Evolutionary conservation across 2,113 vertebrate genomes (phyloP), one percentile per base, ranked within the genome.

Genomic region (Platycercus adscitus): DNA sequence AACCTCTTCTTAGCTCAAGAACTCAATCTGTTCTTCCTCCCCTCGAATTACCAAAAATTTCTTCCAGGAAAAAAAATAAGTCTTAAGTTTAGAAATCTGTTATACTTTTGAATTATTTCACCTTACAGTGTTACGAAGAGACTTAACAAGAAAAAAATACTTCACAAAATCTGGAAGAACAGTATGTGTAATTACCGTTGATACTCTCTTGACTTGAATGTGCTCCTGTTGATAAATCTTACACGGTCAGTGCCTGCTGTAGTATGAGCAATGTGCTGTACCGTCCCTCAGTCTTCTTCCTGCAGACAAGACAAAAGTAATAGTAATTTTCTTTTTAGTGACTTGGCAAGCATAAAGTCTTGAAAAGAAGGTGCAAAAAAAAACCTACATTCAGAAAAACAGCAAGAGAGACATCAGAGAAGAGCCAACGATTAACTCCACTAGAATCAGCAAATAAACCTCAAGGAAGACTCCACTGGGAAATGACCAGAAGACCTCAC

Each of bases 271-370:
- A 69, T 0, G 39, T 28, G 64, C 58, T 63, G 24, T 66, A 23
- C 76, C 75, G 85, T n/a, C 80, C 70, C 86, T 90, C 85, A n/a
- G 31, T 37, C 93, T 89, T 96, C 95, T 63, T 71, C 33, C 95
- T 96, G 78, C 52, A 58, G 25, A 19, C 29, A 86, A 73, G 49
- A 71, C 43, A 77, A 24, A 9, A 28, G 23, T 4, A 33, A 64
- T 2, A 35, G n/a, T 10, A 11, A 61, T 61, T 52, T 72, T 69
- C 24, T 49, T 52, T 44, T 61, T 6, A 81, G 26, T 61, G 58
- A 60, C 29, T 12, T 29, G 56, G 56, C 11, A 91, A 70, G 55
- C 25, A 35, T 3, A 14, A 78, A 82, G 47, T 31, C 28, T 10
- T 4, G 10, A 2, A 37, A 58, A 70, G 21, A 60, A 56, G 33